Evolutionary conservation across 2,797 vertebrate species (phyloP).

Genomic region (Mormyrops boulengeri): DNA sequence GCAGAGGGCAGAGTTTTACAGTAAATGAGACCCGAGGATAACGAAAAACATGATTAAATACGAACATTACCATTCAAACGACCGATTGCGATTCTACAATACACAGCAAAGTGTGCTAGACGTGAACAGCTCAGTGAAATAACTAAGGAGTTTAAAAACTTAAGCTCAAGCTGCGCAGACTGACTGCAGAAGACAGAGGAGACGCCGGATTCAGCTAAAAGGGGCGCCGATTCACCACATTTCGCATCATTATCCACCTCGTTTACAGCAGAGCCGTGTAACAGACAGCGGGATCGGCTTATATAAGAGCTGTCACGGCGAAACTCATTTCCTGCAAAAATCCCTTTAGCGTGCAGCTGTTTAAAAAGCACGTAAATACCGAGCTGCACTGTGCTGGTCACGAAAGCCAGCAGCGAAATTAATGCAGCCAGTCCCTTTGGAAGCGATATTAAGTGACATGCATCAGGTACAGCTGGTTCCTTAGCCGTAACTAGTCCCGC

Average conservation of each 20-base stretch:
- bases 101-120: background rate
- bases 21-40: background rate
- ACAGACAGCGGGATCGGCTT: background rate
- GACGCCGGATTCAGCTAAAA: background rate
- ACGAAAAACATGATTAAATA: background rate
- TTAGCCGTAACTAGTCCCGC: background rate
- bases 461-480: background rate
- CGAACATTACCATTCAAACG: background rate
- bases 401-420: background rate
- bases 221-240: background rate
- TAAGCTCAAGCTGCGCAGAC: background rate
- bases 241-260: background rate
- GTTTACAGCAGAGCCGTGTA: background rate
- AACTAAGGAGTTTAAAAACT: background rate
- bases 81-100: background rate
- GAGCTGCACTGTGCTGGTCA: background rate
- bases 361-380: background rate
- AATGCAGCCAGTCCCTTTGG: background rate
- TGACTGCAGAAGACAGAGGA: background rate
- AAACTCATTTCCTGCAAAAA: background rate
- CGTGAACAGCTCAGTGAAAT: background rate
- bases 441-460: background rate
- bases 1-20: constrained; percentile 6
- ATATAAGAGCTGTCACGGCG: background rate
- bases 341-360: background rate